These are phyloP conservation scores for Odontocolon sp. DNA, from an alignment of 2,888 invertebrate species.

Conservation along the genomic window DNA sequence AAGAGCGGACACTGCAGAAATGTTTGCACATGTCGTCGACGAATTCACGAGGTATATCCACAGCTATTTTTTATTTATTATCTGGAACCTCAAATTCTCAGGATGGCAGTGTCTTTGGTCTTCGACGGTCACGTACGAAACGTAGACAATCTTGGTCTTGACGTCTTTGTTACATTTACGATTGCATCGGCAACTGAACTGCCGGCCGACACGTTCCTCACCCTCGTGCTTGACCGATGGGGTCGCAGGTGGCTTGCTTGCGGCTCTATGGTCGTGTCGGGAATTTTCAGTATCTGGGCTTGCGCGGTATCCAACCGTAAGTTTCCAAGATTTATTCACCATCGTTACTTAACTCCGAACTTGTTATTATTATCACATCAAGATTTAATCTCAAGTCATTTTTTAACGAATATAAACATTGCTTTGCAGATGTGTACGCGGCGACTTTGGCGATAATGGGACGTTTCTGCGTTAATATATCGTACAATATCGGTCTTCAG, in stretches of 20 bases:
- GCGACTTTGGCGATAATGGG: conserved; percentile 91
- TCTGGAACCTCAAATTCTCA: conserved; percentile 60
- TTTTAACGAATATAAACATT: too few relatives aligned
- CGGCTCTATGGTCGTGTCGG: conserved; percentile 90
- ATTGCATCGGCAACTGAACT: conserved; percentile 92
- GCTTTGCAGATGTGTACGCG: conserved; percentile 85
- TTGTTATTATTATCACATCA: too few relatives aligned
- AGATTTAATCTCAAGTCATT: background rate
- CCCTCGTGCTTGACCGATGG: conserved; percentile 89
- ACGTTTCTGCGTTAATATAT: conserved; percentile 92
- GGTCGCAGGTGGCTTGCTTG: conserved; percentile 93
- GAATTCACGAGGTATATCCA: too few relatives aligned
- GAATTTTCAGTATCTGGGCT: conserved; percentile 90
- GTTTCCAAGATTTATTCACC: conserved; percentile 51
- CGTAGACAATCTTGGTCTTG: conserved; percentile 90
- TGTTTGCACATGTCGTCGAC: too few relatives aligned
- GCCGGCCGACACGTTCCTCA: conserved; percentile 92
- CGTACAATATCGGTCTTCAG: conserved; percentile 94
- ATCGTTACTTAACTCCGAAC: background rate
- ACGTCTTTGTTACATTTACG: conserved; percentile 93
- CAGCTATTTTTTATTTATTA: background rate
- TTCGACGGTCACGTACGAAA: conserved; percentile 95
- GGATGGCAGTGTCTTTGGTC: conserved; percentile 92
- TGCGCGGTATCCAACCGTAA: conserved; percentile 88
- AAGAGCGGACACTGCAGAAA: too few relatives aligned